Evolutionary conservation across 2,113 vertebrate species (phyloP).

Genomic region (Rattus norvegicus): GRCr8 NC_086023.1:90888001-90888500

Average conservation of each 20-base stretch:
- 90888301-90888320: not conserved
- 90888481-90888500: not conserved
- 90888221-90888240: not conserved
- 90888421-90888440: too few species aligned
- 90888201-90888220: not conserved
- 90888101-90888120: not conserved
- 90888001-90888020: not conserved
- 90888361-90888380: not conserved
- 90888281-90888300: constrained; percentile 31
- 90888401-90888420: not conserved
- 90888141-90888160: not conserved
- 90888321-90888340: not conserved
- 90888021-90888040: not conserved
- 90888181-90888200: not conserved
- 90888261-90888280: not conserved
- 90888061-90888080: not conserved
- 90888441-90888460: not conserved
- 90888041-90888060: not conserved
- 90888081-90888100: not conserved
- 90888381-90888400: not conserved
- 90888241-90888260: constrained; percentile 17
- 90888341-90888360: not conserved
- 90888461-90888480: not conserved
- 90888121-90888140: not conserved
- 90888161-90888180: not conserved